Evolutionary conservation across 2,888 invertebrate genomes (phyloP), one percentile per base, ranked within the genome.

Genomic region (Drosophila mimica): DNA sequence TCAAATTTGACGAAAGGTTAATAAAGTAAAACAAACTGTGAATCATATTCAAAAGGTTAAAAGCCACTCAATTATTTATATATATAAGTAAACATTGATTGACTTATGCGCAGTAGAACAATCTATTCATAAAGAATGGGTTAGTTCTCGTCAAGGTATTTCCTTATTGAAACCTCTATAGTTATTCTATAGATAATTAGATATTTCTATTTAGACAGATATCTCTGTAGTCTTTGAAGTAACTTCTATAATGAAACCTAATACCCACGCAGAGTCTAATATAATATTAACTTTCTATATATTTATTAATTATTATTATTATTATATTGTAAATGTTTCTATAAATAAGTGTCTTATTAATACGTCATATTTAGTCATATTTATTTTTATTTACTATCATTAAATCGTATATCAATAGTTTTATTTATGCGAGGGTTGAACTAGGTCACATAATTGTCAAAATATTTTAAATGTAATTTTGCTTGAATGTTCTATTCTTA

Each of bases 1-100:
- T 34, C 34, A n/a, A 48, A 20, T 38, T 57, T 25, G 8, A n/a
- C 43, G 30, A 48, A 63, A 38, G 20, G 20, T 58, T 31, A 33
- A 46, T 25, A 25, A 46, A 15, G 1, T 2, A 17, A 30, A 49
- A 34, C 15, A 7, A 38, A n/a, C 31, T 34, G 28, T 34, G 28
- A 28, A 13, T 59, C 17, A 11, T 33, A 30, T 15, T 31, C 3
- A n/a, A 40, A 56, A 15, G 11, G 38, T 8, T 20, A 20, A 40
- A 40, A 9, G 56, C 6, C 17, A 31, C 31, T 54, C n/a, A 53
- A 28, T 43, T 36, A 51, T 49, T 30, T 11, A 9, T 25, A 25
- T 11, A 2, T 30, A 30, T n/a, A 8, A n/a, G 8, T 13, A 43
- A 31, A 31, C 9, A 25, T 43, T 57, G 30, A 17, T 57, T 43